These are phyloP conservation scores for Cephus cinctus DNA, from an alignment of 1,140 invertebrate genomes.

Conservation along the genomic window DNA sequence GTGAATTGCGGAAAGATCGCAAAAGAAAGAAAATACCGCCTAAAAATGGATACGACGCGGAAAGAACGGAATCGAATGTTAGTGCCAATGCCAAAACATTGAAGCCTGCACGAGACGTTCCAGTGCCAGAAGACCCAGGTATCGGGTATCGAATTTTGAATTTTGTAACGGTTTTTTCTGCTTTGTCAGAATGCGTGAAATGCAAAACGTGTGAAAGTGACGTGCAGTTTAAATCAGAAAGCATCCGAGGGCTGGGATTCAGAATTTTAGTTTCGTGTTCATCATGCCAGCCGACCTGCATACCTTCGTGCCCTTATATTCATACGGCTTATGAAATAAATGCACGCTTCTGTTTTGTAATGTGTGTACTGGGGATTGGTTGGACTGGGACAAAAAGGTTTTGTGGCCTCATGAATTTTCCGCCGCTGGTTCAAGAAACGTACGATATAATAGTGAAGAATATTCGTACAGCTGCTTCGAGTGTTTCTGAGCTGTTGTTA, in stretches of 20 bases:
- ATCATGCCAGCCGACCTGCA: neutral
- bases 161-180: slow-evolving; percentile 7
- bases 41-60: slow-evolving; percentile 1
- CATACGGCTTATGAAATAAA: slow-evolving; percentile 1
- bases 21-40: neutral
- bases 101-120: neutral
- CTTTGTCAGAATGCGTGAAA: slow-evolving; percentile 1
- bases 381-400: neutral
- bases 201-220: slow-evolving; percentile 5
- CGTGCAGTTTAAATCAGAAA: neutral
- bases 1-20: neutral
- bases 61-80: too few species aligned
- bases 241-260: slow-evolving; percentile 5
- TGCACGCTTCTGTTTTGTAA: neutral
- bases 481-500: neutral
- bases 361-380: slow-evolving; percentile 3
- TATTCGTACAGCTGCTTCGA: neutral
- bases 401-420: slow-evolving; percentile 6
- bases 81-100: slow-evolving; percentile 6
- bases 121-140: slow-evolving; percentile 3
- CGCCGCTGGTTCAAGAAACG: neutral
- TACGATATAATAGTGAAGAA: slow-evolving; percentile 1
- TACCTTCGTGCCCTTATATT: slow-evolving; percentile 1
- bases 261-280: slow-evolving; percentile 7
- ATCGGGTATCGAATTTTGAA: slow-evolving; percentile 6